Evolutionary conservation across 2,888 invertebrate species (phyloP).

Genomic region (Saturnia pavonia): DNA sequence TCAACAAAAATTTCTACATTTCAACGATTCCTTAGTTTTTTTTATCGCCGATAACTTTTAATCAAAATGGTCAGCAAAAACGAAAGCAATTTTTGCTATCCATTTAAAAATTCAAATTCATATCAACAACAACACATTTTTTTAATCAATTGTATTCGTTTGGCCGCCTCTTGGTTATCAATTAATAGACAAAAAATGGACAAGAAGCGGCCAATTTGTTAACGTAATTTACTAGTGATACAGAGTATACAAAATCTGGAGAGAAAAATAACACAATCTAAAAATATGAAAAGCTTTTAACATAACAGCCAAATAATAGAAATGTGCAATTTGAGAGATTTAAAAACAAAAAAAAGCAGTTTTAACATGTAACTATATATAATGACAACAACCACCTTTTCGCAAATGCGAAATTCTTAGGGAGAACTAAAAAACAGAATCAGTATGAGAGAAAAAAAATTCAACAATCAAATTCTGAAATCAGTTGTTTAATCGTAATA

Average conservation of each 20-base stretch:
- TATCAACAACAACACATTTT: not conserved
- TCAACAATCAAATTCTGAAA: conserved; percentile 18
- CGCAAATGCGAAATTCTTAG: conserved; percentile 12
- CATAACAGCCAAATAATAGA: conserved; percentile 70
- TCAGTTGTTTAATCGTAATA: conserved; percentile 19
- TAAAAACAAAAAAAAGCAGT: conserved; percentile 32
- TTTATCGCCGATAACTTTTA: not conserved
- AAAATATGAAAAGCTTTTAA: conserved; percentile 41
- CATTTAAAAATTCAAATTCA: not conserved
- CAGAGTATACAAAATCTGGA: conserved; percentile 18
- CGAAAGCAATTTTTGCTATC: not conserved
- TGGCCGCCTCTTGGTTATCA: not conserved
- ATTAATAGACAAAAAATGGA: not conserved
- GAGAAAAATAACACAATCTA: conserved; percentile 26
- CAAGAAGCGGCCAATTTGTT: not conserved
- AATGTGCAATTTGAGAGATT: conserved; percentile 38
- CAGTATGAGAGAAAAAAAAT: conserved; percentile 17
- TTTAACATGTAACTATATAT: conserved; percentile 34
- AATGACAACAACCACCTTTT: conserved; percentile 17
- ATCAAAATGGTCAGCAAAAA: conserved; percentile 4
- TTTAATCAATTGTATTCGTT: not conserved
- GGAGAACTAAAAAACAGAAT: conserved; percentile 9
- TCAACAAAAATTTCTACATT: conserved; percentile 17
- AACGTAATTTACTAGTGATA: not conserved
- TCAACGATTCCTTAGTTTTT: not conserved